Evolutionary conservation across 1,140 invertebrate species (phyloP), one percentile per base, ranked within the genome.

Genomic region (Teleopsis dalmanni): DNA sequence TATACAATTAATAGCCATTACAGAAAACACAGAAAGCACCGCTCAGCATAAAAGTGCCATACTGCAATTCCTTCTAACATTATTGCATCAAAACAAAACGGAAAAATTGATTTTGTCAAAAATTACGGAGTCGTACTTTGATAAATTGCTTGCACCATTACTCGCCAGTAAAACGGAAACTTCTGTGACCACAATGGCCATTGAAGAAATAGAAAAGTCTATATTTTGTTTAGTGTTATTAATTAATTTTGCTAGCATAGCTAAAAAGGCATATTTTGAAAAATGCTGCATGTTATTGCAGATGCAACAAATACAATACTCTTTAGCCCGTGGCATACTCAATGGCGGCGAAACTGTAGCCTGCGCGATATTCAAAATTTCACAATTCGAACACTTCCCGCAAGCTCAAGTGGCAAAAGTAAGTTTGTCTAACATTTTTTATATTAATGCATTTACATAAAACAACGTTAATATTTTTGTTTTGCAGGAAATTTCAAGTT

Each of bases 261-360:
- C 65, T 9, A 68, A 68, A 45, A 69, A 68, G 53, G 65, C 64
- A 13, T 69, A 66, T 22, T 47, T 60, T 19, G 64, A 65, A 19
- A 68, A 69, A 43, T 65, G 66, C 42, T 60, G 61, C 22, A 34
- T 50, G 0, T 47, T 69, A 5, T 45, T 69, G 14, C 57, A 60
- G 26, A 46, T 55, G 49, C 50, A 55, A 3, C 63, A 63, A 44
- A 52, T 69, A 43, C 65, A 69, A 47, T 60, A 62, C 14, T 57
- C 56, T 6, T 35, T 69, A 9, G 65, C 65, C 5, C 55, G 58
- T 2, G 65, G 57, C 26, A 59, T 65, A 60, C 33, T 58, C 19
- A 56, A 55, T 26, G 57, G 48, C n/a, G 58, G 49, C 14, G 60
- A 69, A 31, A 35, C 46, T 6, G 37, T 69, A 4, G 58, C 60